phyloP scores from a whole-genome alignment of 2,888 invertebrate genomes.

The Lycophotia porphyrea region DNA sequence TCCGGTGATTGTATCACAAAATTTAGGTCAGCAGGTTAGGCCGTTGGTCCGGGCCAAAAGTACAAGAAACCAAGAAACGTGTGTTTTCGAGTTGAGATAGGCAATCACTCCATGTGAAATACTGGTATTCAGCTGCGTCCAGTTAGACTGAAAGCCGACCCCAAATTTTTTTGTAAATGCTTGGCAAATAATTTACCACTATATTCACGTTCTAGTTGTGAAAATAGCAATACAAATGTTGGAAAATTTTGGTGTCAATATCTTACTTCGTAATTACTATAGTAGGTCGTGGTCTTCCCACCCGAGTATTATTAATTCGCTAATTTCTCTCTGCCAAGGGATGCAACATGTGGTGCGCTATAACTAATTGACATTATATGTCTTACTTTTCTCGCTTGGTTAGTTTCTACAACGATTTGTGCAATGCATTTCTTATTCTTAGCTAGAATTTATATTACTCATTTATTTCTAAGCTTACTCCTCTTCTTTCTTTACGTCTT shows the following conservation, averaged over 20 bases:
- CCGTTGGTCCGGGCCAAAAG: neutral
- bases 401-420: slow-evolving; percentile 30
- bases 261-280: slow-evolving; percentile 6
- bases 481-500: neutral
- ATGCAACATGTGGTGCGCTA: slow-evolving; percentile 33
- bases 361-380: slow-evolving; percentile 52
- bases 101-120: neutral
- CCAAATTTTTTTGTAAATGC: neutral
- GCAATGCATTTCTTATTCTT: slow-evolving; percentile 9
- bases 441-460: neutral
- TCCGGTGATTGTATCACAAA: slow-evolving; percentile 13
- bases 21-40: neutral
- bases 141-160: neutral
- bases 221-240: neutral
- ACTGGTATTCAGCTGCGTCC: neutral
- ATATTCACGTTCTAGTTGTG: neutral
- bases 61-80: neutral
- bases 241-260: neutral
- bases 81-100: neutral
- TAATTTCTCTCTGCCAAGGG: slow-evolving; percentile 50
- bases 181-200: neutral
- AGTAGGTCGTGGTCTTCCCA: slow-evolving; percentile 11
- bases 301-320: slow-evolving; percentile 40
- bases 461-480: neutral
- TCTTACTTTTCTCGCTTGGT: slow-evolving; percentile 26